A percentile compares a stretch with the other conserved stretches of the same genome.
These are phyloP conservation scores for Poeciliopsis paucimaculata DNA, from an alignment of 2,797 vertebrate species.

Conservation along the genomic window DNA sequence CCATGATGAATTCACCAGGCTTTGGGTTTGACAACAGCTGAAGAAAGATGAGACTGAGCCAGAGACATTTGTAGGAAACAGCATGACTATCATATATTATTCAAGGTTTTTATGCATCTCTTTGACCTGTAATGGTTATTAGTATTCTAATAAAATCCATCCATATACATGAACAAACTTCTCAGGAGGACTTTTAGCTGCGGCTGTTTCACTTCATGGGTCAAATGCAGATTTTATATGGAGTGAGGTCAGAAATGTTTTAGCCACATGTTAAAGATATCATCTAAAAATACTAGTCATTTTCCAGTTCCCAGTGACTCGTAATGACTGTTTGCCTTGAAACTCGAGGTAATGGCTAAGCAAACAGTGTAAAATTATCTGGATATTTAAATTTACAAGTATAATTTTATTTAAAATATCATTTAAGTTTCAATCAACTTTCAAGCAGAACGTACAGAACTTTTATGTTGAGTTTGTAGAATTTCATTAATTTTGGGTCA, in stretches of 20 bases:
- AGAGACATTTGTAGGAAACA: slow-evolving; percentile 15
- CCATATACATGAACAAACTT: slow-evolving; percentile 6
- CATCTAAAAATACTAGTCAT: background rate
- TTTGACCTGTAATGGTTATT: slow-evolving; percentile 29
- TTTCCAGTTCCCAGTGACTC: slow-evolving; percentile 42
- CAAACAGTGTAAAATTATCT: slow-evolving; percentile 42
- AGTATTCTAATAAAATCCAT: slow-evolving; percentile 19
- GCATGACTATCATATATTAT: slow-evolving; percentile 29
- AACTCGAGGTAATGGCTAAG: slow-evolving; percentile 56
- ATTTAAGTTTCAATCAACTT: slow-evolving; percentile 10
- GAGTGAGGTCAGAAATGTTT: slow-evolving; percentile 11
- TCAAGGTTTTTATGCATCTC: slow-evolving; percentile 27
- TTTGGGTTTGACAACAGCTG: slow-evolving; percentile 17
- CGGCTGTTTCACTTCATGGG: background rate
- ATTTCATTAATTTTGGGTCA: slow-evolving; percentile 1
- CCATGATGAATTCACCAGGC: slow-evolving; percentile 20
- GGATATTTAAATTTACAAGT: slow-evolving; percentile 57
- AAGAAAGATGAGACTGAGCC: slow-evolving; percentile 11
- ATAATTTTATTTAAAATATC: slow-evolving; percentile 36
- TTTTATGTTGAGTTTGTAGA: background rate
- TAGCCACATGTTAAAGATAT: slow-evolving; percentile 45
- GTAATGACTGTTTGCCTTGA: slow-evolving; percentile 75
- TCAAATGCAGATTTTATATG: slow-evolving; percentile 23
- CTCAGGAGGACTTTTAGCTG: background rate
- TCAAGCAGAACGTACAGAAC: slow-evolving; percentile 10